Base-by-base conservation (phyloP, 2,888 invertebrate genomes). In the Zele albiditarsus region DNA sequence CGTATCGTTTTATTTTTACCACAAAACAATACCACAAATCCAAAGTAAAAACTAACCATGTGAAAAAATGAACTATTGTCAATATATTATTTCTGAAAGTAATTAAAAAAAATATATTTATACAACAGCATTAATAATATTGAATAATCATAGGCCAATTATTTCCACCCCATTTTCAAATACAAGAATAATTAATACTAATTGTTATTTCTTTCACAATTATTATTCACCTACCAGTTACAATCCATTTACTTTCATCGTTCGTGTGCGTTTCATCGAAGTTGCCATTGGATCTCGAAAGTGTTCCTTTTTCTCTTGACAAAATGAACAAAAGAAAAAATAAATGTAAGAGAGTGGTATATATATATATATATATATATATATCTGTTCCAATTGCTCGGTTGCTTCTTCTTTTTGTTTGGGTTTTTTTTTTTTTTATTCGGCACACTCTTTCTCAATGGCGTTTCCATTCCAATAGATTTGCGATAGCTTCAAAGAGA, bases 401-500 rank as follows among this genome's bases (percentile, higher is more conserved):
- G 5, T 31, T 1, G 23, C 8, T 71, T 25, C 28, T 71, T 42
- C 46, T 71, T 60, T 65, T 65, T 62, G 16, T 28, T 62, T 31
- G 20, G 14, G 42, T 46, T 66, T 27, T 66, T 25, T 27, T 33
- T 27, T 65, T 71, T 53, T 57, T n/a, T n/a, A n/a, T n/a, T 31
- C 57, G 46, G 33, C 31, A 38, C 66, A 10, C 23, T 74, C 71
- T 58, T 66, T 53, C 72, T 25, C 42, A 57, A 58, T 62, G 49
- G 58, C 25, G 65, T 68, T 60, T 63, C 49, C 71, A 71, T 71
- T 71, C 70, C 67, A 75, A 71, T 67, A 38, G 70, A 70, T 23
- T 28, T 42, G 28, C 60, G 28, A 23, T 38, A 60, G 70, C 65
- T 71, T 71, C 73, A 73, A 73, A 74, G 73, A 66, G 71, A 71